Base-by-base conservation (phyloP, 2,888 invertebrate genomes). In the Helleia helle region DNA sequence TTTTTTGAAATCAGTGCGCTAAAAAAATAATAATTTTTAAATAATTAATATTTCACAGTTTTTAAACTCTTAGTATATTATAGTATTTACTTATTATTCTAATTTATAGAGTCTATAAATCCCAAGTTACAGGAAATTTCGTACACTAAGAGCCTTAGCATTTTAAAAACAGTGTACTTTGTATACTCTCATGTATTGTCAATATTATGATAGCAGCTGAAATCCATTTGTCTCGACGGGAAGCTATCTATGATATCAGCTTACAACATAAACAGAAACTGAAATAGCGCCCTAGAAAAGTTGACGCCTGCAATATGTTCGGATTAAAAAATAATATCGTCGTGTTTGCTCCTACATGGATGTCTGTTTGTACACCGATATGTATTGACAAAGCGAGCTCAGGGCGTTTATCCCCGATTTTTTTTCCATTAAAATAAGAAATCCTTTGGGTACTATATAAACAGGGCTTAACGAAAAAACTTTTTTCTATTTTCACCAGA, bases 201-300 rank as follows among this genome's bases (percentile, higher is more conserved):
- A 34, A 34, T 34, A 18, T 34, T 34, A 18, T 34, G 34, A 9
- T 31, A 31, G 31, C 18, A 22, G 34, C 34, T 17, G 22, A 18
- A 18, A 18, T 34, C 22, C 22, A 34, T 38, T 17, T 25, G 8
- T 9, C 14, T 12, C 18, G 18, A 25, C 28, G 11, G 14, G 14
- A 6, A 24, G 30, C 36, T 43, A 37, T 40, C 39, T 40, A 40
- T 41, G 39, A 43, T 39, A 41, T 34, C 18, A 41, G 46, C 46
- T 40, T 46, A 38, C 28, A 62, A 65, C 64, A 71, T 65, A 69
- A 65, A 70, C 62, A 66, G 58, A 61, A 48, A 49, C 30, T 43
- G 38, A 42, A 48, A 45, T 48, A 49, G 55, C 53, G 49, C 49
- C 36, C 36, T 24, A 36, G 41, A 39, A 36, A 37, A 36, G 38